A percentile compares a stretch with the other conserved stretches of the same genome.
These are phyloP conservation scores for Brachypteracias leptosomus DNA, from an alignment of 2,113 vertebrate genomes.

Conservation along the genomic window DNA sequence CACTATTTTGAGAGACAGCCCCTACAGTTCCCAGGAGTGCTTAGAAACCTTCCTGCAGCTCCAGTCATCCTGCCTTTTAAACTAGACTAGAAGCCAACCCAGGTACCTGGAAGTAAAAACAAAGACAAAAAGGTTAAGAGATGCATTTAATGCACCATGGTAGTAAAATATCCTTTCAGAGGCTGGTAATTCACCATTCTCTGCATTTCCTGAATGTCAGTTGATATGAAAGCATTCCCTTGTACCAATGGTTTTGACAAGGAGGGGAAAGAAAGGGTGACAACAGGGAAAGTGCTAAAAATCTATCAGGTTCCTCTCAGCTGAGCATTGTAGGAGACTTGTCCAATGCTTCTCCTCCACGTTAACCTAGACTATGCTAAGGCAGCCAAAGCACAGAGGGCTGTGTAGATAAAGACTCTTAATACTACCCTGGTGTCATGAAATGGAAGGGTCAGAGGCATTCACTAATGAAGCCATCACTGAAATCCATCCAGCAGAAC, in stretches of 20 bases:
- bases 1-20: neutral
- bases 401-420: conserved; percentile 1
- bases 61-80: neutral
- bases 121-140: conserved; percentile 10
- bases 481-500: conserved; percentile 21
- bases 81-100: neutral
- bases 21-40: neutral
- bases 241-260: conserved; percentile 24
- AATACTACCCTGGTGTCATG: neutral
- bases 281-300: neutral
- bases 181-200: neutral
- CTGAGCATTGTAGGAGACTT: neutral
- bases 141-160: conserved; percentile 57
- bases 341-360: neutral
- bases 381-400: neutral
- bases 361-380: neutral
- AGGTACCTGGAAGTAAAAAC: conserved; percentile 14
- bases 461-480: neutral
- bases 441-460: conserved; percentile 1
- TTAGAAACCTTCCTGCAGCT: neutral
- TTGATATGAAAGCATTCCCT: conserved; percentile 34
- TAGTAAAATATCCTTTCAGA: conserved; percentile 28
- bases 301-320: neutral
- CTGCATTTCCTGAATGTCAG: conserved; percentile 43
- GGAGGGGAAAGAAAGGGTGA: neutral